These are phyloP conservation scores for Cossypha dichroa DNA, from an alignment of 2,797 vertebrate species.

Conservation along the genomic window DNA sequence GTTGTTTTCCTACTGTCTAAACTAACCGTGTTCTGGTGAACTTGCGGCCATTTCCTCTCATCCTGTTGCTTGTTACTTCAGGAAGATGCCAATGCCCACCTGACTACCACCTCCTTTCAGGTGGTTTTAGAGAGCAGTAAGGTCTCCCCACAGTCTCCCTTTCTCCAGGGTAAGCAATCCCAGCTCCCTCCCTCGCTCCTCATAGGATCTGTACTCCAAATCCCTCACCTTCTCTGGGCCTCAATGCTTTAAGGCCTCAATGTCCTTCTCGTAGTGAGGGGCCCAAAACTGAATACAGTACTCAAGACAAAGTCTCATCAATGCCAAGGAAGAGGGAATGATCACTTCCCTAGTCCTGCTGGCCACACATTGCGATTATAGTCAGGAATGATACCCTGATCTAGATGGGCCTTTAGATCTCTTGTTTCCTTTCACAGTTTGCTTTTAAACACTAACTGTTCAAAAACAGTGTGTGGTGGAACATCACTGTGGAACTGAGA, in stretches of 20 bases:
- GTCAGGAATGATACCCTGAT: not conserved
- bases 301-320: not conserved
- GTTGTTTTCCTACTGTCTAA: not conserved
- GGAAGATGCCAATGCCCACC: not conserved
- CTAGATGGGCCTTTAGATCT: not conserved
- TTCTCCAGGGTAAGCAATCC: not conserved
- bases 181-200: accelerated
- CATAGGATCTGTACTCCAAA: accelerated
- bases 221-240: too few species aligned
- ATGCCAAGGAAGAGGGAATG: not conserved
- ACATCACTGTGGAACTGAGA: not conserved
- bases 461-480: not conserved
- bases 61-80: not conserved
- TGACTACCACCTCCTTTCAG: too few species aligned
- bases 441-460: not conserved
- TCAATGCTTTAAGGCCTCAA: not conserved
- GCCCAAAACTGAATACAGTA: not conserved
- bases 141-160: not conserved
- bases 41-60: accelerated
- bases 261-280: not conserved
- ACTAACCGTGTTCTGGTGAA: not conserved
- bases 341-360: not conserved
- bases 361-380: not conserved
- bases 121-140: accelerated
- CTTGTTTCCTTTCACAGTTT: not conserved